Base-by-base conservation (phyloP, 2,113 vertebrate species). In the Marmota flaviventris region DNA sequence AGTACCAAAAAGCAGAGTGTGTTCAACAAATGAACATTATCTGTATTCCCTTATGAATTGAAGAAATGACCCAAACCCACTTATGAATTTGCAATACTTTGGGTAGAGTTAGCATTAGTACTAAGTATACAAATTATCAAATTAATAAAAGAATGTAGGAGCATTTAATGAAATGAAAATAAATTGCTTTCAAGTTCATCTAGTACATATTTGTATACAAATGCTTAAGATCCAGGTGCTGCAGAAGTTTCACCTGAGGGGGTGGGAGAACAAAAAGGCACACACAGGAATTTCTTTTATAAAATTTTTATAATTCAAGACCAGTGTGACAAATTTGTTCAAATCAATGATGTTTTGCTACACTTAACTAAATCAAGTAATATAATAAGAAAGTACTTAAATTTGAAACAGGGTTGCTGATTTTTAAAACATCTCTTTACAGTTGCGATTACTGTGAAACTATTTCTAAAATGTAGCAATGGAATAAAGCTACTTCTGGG, bases 351-450 rank as follows among this genome's bases (percentile, higher is more conserved):
- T 56, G 29, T 81, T 83, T 72, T 83, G 48, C 85, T 92, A 70
- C 95, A 77, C 48, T 65, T 42, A 91, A 63, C 45, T 84, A 85
- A 6, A 20, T 73, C 91, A 91, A 48, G n/a, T 51, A 65, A 20
- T 56, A 92, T 69, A 96, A 91, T 65, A 91, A 83, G 3, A 65
- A 94, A 94, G 16, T 91, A 83, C 61, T 93, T 95, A 95, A 16
- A 82, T 39, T 48, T 91, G 73, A 97, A 96, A 34, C 89, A 76
- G 16, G 2, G 34, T 58, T 96, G 17, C 45, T 96, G 65, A 94
- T 63, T 97, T 95, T 94, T 75, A 91, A 94, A 76, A 85, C 61
- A 84, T 82, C 92, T 79, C 78, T 89, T 83, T 61, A 96, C 13
- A 94, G 17, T 87, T 85, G n/a, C 53, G 85, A 95, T 77, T 91